Conservation (phyloP, 2,113 vertebrate species). For the Cyprinus carpio region DNA sequence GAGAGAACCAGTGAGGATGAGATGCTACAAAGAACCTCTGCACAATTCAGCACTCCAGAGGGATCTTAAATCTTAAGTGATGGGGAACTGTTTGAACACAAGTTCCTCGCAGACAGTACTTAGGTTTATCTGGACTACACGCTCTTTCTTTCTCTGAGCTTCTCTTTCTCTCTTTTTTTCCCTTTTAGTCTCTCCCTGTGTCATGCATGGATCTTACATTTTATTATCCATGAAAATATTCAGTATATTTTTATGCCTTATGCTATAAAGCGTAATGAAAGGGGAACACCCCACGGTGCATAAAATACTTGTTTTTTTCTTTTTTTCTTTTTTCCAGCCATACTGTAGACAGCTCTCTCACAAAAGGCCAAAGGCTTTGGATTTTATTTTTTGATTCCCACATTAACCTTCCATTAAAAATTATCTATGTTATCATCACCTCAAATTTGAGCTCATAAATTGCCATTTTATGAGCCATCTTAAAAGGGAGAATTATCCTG, state of each 20-base stretch:
- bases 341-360: conserved; percentile 83
- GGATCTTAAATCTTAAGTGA: conserved; percentile 37
- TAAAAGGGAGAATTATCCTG: conserved; percentile 79
- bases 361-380: conserved; percentile 85
- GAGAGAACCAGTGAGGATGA: conserved; percentile 20
- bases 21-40: conserved; percentile 13
- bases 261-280: conserved; percentile 94
- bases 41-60: conserved; percentile 26
- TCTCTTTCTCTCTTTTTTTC: conserved; percentile 38
- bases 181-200: conserved; percentile 58
- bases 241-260: conserved; percentile 89
- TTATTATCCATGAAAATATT: conserved; percentile 95
- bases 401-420: conserved; percentile 99
- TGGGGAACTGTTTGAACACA: conserved; percentile 62
- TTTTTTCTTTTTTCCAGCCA: conserved; percentile 46
- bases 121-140: conserved; percentile 11
- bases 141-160: not conserved
- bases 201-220: conserved; percentile 74
- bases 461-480: conserved; percentile 84
- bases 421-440: conserved; percentile 95
- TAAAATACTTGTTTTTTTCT: conserved; percentile 87
- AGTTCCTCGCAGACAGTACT: conserved; percentile 61
- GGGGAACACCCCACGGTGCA: conserved; percentile 89
- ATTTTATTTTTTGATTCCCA: conserved; percentile 93
- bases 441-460: conserved; percentile 89